These are phyloP conservation scores for Siphamia tubifer DNA, from an alignment of 2,113 vertebrate genomes.

Conservation along the genomic window DNA sequence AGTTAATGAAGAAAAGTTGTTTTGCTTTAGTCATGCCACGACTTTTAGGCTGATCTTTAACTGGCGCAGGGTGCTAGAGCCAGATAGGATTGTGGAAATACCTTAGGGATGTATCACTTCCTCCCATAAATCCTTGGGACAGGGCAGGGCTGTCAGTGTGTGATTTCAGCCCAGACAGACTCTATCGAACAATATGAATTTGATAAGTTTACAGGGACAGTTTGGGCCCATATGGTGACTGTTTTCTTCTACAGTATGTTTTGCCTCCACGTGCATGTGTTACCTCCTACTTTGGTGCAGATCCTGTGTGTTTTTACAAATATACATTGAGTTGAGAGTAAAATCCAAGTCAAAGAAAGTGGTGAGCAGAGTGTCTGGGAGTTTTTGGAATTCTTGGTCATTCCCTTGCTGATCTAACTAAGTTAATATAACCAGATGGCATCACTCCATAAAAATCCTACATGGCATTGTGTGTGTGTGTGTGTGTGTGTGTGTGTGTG, in stretches of 20 bases:
- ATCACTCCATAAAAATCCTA: conserved; percentile 8
- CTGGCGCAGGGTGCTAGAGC: conserved; percentile 12
- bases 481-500: conserved; percentile 24
- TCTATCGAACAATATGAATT: conserved; percentile 25
- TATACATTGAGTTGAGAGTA: neutral
- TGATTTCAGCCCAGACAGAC: conserved; percentile 39
- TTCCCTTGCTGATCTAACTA: conserved; percentile 1
- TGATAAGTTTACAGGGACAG: conserved; percentile 21
- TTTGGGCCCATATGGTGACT: neutral
- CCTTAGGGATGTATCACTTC: conserved; percentile 71
- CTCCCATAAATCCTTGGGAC: conserved; percentile 48
- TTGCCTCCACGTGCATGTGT: neutral
- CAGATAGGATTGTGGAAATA: conserved; percentile 69
- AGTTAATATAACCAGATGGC: conserved; percentile 21
- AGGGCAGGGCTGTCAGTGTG: conserved; percentile 45
- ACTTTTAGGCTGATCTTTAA: neutral
- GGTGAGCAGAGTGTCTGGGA: conserved; percentile 1
- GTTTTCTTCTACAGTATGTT: conserved; percentile 9
- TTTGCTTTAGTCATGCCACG: neutral
- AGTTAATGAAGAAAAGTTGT: neutral
- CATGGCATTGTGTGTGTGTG: neutral
- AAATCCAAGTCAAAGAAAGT: neutral
- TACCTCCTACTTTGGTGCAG: neutral
- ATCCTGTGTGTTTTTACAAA: neutral
- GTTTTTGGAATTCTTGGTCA: conserved; percentile 7